A percentile compares a stretch with the other conserved stretches of the same genome.
Conservation (phyloP, 2,888 invertebrate genomes). For the Nomada fabriciana region DNA sequence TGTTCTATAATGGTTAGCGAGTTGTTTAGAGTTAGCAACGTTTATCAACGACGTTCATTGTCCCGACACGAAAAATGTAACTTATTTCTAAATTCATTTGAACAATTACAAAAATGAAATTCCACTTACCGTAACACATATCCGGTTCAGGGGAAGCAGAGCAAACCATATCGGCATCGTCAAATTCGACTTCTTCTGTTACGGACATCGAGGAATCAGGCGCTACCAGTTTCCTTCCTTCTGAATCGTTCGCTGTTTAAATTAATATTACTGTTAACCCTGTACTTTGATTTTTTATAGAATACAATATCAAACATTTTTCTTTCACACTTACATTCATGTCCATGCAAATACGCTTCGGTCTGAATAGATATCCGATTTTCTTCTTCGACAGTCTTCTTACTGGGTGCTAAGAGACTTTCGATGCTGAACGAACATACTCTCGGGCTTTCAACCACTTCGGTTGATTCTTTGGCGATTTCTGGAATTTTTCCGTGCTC, state of each 20-base stretch:
- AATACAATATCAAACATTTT: not conserved
- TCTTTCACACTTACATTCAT: slow-evolving; percentile 67
- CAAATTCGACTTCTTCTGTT: slow-evolving; percentile 77
- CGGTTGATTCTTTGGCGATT: slow-evolving; percentile 51
- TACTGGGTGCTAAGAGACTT: slow-evolving; percentile 78
- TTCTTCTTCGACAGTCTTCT: slow-evolving; percentile 61
- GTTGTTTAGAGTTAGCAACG: not conserved
- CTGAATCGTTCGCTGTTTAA: slow-evolving; percentile 71
- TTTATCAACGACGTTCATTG: too few relatives aligned
- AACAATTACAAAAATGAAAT: not conserved
- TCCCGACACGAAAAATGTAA: too few relatives aligned
- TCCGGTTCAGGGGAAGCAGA: slow-evolving; percentile 80
- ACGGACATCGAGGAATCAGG: slow-evolving; percentile 80
- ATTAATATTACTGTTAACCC: slow-evolving; percentile 5
- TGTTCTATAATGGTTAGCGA: not conserved
- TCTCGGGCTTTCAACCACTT: slow-evolving; percentile 65
- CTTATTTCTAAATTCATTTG: not conserved
- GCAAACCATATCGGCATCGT: slow-evolving; percentile 76
- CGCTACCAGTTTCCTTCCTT: slow-evolving; percentile 71
- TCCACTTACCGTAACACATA: slow-evolving; percentile 77
- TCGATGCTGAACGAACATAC: slow-evolving; percentile 81
- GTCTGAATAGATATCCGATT: slow-evolving; percentile 43
- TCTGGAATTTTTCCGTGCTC: slow-evolving; percentile 58
- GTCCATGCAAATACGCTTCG: slow-evolving; percentile 49
- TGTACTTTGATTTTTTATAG: not conserved